Base-by-base conservation (phyloP, 1,140 invertebrate species). In the Bombus ignitus region DNA sequence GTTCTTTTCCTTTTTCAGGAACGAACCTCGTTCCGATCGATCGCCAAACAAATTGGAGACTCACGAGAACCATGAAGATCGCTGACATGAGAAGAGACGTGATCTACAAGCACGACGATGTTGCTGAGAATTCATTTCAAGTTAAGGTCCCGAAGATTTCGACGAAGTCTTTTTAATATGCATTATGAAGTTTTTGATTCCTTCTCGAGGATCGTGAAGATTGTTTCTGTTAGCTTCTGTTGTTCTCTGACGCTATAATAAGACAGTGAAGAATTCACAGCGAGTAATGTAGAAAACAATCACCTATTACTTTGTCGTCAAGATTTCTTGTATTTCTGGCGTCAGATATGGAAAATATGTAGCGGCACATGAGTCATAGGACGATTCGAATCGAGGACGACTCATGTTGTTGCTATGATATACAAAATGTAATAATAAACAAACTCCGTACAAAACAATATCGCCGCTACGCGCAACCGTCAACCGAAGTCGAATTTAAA, bases 31-130 rank as follows among this genome's bases (percentile, higher is more conserved):
- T 18, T 39, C 13, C 37, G 39, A 25, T 68, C 66, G 32, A 37
- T 22, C 12, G 35, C 9, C n/a, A 47, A 59, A 83, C 82, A 83
- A 83, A 83, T 83, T 83, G 82, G 74, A 57, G 37, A 25, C 74
- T 62, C 35, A 47, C n/a, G 28, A 70, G 74, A 39, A 37, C 12
- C 65, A 53, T n/a, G 37, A 32, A 28, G 80, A 22, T 25, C 28
- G 53, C 12, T 37, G 71, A 82, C n/a, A 37, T 35, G 72, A 71
- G 37, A 39, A 32, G 22, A 3, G 32, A 22, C 2, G 2, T 25
- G 32, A 53, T 53, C 15, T 10, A 25, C 12, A 53, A 1, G 18
- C 47, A 22, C 18, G 18, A 53, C 18, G 18, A 53, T 18, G 47
- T 53, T 53, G 10, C 25, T 10, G 25, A 25, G 37, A 35, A 39